Conservation (phyloP, 2,888 invertebrate species). For the Trachelus troglodyta region DNA sequence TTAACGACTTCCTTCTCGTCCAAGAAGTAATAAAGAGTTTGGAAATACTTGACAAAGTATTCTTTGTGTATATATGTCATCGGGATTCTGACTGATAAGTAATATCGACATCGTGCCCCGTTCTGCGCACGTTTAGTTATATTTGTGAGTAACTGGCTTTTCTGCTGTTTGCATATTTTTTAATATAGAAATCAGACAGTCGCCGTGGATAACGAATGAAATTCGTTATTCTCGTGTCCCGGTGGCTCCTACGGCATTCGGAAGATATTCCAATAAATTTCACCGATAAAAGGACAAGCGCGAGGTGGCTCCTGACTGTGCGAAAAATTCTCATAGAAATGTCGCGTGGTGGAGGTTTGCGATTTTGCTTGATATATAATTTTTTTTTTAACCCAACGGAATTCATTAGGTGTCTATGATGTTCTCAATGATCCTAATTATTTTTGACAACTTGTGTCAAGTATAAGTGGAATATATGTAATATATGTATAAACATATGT, state of each 20-base stretch:
- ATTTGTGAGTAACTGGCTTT: background rate
- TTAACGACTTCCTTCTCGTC: background rate
- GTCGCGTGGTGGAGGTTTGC: background rate
- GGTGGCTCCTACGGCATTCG: background rate
- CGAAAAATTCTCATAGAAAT: background rate
- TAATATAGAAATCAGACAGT: background rate
- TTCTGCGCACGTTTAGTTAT: background rate
- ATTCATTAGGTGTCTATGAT: background rate
- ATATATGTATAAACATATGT: too few species aligned
- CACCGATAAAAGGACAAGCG: background rate
- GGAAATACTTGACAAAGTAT: background rate
- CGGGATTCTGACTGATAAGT: background rate
- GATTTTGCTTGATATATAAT: background rate
- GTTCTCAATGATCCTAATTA: background rate
- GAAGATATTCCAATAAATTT: background rate
- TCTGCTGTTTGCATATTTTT: background rate
- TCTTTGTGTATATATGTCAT: background rate
- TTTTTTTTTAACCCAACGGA: background rate
- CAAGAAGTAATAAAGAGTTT: background rate
- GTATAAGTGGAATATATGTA: too few species aligned
- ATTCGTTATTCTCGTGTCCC: background rate
- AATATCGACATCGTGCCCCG: background rate
- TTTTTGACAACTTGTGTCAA: background rate
- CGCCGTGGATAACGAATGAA: background rate
- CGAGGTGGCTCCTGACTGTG: background rate